These are phyloP conservation scores for Cygnus atratus DNA, from an alignment of 2,113 vertebrate species.

Conservation along the genomic window DNA sequence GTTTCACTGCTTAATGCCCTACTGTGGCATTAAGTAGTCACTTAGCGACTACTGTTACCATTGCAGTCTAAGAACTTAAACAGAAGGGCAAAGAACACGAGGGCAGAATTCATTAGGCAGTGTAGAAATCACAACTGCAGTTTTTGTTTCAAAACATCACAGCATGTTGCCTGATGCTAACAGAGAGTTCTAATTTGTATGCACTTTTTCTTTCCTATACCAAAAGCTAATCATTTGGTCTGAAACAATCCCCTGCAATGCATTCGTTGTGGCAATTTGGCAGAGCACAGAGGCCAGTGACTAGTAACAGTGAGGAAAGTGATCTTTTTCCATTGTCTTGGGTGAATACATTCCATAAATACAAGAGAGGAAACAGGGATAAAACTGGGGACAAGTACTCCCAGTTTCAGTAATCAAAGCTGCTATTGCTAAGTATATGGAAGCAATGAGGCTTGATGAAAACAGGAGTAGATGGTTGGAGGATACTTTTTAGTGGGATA, in stretches of 20 bases:
- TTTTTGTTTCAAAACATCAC: not conserved
- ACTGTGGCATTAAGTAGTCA: not conserved
- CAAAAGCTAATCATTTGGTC: not conserved
- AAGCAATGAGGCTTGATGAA: not conserved
- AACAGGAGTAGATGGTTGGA: not conserved
- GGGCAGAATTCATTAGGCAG: not conserved
- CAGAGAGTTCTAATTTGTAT: not conserved
- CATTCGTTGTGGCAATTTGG: not conserved
- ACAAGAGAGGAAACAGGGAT: not conserved
- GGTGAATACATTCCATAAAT: not conserved
- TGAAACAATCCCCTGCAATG: not conserved
- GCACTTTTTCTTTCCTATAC: not conserved
- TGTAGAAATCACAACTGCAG: not conserved
- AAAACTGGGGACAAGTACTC: not conserved
- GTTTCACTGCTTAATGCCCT: not conserved
- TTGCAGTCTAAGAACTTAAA: not conserved
- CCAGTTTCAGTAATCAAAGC: not conserved
- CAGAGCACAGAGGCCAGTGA: not conserved
- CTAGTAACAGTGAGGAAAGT: not conserved
- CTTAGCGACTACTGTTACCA: not conserved
- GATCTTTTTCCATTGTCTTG: not conserved
- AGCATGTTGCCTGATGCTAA: not conserved
- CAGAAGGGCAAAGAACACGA: not conserved
- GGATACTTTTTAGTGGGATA: not conserved
- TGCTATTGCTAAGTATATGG: not conserved